Evolutionary conservation across 2,113 vertebrate genomes (phyloP).

Genomic region (Columba livia): DNA sequence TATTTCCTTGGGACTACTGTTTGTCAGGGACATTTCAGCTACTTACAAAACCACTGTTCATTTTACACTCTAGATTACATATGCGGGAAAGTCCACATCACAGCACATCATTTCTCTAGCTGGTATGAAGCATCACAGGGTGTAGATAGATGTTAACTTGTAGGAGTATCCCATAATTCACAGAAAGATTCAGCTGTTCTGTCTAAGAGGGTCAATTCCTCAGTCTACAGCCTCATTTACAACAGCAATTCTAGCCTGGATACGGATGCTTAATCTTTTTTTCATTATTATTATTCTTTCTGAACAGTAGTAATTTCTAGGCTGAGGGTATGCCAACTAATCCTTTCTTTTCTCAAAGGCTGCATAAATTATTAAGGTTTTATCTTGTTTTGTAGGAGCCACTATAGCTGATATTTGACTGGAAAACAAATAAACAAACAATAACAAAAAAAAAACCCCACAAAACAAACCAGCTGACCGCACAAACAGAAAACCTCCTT

Average conservation of each 20-base stretch:
- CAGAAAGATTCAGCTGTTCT: slow-evolving; percentile 4
- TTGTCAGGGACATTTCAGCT: not conserved
- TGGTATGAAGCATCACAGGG: not conserved
- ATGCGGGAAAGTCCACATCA: not conserved
- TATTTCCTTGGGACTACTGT: not conserved
- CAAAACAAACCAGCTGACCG: not conserved
- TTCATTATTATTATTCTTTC: slow-evolving; percentile 53
- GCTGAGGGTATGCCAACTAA: slow-evolving; percentile 14
- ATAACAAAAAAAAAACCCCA: too few species aligned
- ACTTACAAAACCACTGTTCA: not conserved
- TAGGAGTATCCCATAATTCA: slow-evolving; percentile 8
- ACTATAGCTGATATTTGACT: not conserved
- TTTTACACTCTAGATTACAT: not conserved
- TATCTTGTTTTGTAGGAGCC: not conserved
- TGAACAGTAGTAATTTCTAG: slow-evolving; percentile 35
- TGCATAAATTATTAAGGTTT: slow-evolving; percentile 13
- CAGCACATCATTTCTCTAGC: not conserved
- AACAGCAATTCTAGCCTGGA: not conserved
- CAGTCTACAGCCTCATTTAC: slow-evolving; percentile 23
- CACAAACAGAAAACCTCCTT: not conserved
- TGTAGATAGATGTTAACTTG: slow-evolving; percentile 11
- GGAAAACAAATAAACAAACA: not conserved
- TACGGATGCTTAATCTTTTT: slow-evolving; percentile 43
- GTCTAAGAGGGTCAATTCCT: slow-evolving; percentile 1
- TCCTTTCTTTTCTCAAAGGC: slow-evolving; percentile 18